Conservation (phyloP, 2,797 vertebrate species). For the Pipistrellus nathusii region DNA sequence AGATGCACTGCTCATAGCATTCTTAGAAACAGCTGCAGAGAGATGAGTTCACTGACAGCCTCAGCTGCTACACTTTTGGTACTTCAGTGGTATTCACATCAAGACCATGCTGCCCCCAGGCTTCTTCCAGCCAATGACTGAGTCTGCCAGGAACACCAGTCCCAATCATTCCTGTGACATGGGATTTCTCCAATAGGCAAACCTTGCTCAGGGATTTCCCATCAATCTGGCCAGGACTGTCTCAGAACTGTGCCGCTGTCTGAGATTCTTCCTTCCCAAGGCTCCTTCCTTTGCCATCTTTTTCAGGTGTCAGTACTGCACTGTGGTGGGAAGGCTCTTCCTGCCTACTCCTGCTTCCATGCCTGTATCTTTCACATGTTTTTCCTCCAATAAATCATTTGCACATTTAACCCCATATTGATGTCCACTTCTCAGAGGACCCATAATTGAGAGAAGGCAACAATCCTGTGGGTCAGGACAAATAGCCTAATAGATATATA, state of each 20-base stretch:
- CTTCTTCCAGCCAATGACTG: not conserved
- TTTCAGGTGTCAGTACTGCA: not conserved
- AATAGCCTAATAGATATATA: not conserved
- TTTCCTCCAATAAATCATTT: not conserved
- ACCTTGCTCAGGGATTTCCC: not conserved
- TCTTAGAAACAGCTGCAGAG: not conserved
- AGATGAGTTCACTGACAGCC: not conserved
- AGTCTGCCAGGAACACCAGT: not conserved
- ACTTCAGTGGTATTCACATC: not conserved
- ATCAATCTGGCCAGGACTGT: conserved; percentile 29
- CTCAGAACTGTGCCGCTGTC: conserved; percentile 24
- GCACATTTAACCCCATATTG: not conserved
- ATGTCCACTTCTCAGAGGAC: conserved; percentile 1
- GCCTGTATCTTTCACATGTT: not conserved
- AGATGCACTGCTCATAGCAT: not conserved
- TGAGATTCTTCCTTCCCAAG: not conserved
- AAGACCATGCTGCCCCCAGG: not conserved
- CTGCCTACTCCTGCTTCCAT: not conserved
- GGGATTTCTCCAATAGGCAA: conserved; percentile 29
- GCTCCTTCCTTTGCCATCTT: not conserved
- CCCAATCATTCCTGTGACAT: not conserved
- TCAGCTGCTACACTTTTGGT: not conserved
- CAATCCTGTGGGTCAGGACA: not conserved
- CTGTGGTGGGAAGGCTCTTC: not conserved
- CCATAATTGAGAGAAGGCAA: not conserved